These are phyloP conservation scores for Jordanella pulchra DNA, from an alignment of 2,797 vertebrate genomes.

Conservation along the genomic window DNA sequence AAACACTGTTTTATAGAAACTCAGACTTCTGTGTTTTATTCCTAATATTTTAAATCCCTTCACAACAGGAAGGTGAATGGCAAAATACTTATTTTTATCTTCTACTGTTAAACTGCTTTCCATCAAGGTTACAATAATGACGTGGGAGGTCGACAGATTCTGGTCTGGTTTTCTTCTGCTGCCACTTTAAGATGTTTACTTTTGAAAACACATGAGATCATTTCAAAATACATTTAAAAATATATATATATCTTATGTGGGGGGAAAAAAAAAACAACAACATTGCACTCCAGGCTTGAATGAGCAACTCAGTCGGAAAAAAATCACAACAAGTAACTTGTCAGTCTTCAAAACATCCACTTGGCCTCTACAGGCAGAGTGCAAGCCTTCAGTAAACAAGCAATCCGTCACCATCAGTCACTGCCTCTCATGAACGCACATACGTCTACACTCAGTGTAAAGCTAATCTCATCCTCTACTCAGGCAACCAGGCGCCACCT, in stretches of 20 bases:
- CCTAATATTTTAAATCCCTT: background rate
- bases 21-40: too few relatives aligned
- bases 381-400: constrained; percentile 44
- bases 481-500: constrained; percentile 22
- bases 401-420: constrained; percentile 44
- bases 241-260: background rate
- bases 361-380: constrained; percentile 35
- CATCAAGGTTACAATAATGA: background rate
- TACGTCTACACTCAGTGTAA: constrained; percentile 6
- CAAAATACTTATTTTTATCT: background rate
- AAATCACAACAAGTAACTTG: constrained; percentile 38
- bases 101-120: background rate
- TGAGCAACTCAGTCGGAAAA: constrained; percentile 14
- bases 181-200: background rate
- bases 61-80: background rate
- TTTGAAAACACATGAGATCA: background rate
- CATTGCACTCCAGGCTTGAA: background rate
- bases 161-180: background rate
- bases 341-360: constrained; percentile 25
- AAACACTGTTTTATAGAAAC: too few relatives aligned
- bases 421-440: constrained; percentile 22
- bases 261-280: background rate
- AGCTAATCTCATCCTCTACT: constrained; percentile 33
- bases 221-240: background rate
- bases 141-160: background rate